phyloP scores from a whole-genome alignment of 1,140 invertebrate species.

The Leptinotarsa lineolata region DNA sequence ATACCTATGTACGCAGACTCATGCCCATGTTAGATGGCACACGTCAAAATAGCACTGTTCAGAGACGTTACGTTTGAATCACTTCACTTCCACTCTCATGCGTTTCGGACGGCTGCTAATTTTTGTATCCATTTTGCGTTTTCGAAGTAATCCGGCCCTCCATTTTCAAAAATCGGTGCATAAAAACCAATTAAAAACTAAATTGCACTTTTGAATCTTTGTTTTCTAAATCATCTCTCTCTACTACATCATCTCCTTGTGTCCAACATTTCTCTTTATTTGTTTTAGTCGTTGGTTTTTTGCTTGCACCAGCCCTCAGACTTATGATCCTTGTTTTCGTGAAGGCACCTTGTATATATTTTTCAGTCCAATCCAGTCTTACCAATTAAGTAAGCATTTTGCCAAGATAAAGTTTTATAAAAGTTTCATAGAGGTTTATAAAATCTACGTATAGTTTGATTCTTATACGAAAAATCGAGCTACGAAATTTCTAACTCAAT shows the following conservation, averaged over 20 bases:
- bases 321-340: constrained; percentile 50
- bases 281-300: constrained; percentile 16
- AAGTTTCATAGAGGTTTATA: constrained; percentile 50
- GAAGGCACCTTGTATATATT: constrained; percentile 55
- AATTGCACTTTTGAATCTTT: constrained; percentile 46
- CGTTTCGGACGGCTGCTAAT: constrained; percentile 45
- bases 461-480: constrained; percentile 48
- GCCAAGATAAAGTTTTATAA: constrained; percentile 53
- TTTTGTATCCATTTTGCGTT: constrained; percentile 29
- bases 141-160: constrained; percentile 44
- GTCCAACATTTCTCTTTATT: neutral
- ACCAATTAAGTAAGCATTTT: constrained; percentile 54
- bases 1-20: constrained; percentile 32
- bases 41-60: constrained; percentile 46
- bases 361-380: constrained; percentile 56
- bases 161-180: constrained; percentile 33
- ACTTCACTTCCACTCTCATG: constrained; percentile 46
- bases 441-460: constrained; percentile 54
- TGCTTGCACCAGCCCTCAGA: constrained; percentile 54
- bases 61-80: constrained; percentile 40
- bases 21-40: constrained; percentile 43
- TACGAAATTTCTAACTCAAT: constrained; percentile 41
- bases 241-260: constrained; percentile 14
- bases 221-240: constrained; percentile 33
- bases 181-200: constrained; percentile 38